Evolutionary conservation across 1,140 invertebrate species (phyloP).

Genomic region (Diuraphis noxia): DNA sequence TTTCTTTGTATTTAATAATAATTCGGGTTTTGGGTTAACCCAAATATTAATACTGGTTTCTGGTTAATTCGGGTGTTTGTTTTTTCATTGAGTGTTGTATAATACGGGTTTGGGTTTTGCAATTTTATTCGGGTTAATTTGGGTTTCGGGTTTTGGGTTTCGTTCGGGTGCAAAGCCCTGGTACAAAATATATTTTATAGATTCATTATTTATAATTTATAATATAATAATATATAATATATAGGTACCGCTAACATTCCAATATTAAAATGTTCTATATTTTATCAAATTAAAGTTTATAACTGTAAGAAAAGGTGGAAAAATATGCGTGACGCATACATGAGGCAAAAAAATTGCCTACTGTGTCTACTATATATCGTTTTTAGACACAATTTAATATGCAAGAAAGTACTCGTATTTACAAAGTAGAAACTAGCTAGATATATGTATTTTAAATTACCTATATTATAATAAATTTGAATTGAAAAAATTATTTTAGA

Average conservation of each 20-base stretch:
- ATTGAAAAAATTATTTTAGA: neutral
- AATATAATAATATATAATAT: too few species aligned
- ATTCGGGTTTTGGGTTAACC: too few species aligned
- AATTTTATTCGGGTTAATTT: too few species aligned
- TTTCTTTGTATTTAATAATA: too few species aligned
- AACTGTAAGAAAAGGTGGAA: neutral
- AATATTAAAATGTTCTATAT: neutral
- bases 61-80: too few species aligned
- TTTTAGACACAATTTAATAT: neutral
- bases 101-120: too few species aligned
- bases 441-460: neutral
- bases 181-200: neutral
- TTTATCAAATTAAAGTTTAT: neutral
- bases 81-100: too few species aligned
- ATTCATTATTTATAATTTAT: neutral
- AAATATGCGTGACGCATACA: neutral
- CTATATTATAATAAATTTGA: neutral
- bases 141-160: too few species aligned
- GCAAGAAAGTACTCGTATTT: slow-evolving; percentile 11
- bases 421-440: neutral
- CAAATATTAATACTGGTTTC: too few species aligned
- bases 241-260: neutral
- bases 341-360: neutral
- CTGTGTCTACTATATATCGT: neutral
- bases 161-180: too few species aligned